Evolutionary conservation across 2,888 invertebrate genomes (phyloP).

Genomic region (Uropetala carovei): DNA sequence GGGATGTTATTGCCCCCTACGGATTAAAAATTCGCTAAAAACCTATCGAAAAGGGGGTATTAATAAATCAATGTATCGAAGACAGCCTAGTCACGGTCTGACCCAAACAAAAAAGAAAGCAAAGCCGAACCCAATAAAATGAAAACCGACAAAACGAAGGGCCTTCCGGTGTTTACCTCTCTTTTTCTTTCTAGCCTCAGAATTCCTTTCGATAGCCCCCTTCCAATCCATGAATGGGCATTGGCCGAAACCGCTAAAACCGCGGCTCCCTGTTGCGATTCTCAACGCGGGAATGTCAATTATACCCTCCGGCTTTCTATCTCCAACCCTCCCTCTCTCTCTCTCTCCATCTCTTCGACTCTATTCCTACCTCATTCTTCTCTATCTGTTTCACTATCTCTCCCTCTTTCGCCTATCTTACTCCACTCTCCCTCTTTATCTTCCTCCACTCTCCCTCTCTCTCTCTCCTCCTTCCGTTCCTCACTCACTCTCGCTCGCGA

Average conservation of each 20-base stretch:
- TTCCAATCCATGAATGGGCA: conserved; percentile 31
- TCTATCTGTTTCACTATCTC: neutral
- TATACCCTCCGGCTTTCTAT: neutral
- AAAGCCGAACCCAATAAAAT: neutral
- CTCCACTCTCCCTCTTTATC: neutral
- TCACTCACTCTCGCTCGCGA: conserved; percentile 7
- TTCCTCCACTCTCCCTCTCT: neutral
- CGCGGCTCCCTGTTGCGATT: neutral
- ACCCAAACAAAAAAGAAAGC: neutral
- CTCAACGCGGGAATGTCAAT: conserved; percentile 9
- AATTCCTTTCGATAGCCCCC: conserved; percentile 18
- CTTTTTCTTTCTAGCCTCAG: neutral
- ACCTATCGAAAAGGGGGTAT: neutral
- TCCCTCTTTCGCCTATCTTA: neutral
- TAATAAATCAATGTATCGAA: neutral
- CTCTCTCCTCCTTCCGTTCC: too few species aligned
- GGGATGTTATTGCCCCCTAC: neutral
- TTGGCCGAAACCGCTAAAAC: conserved; percentile 6
- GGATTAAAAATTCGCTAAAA: conserved; percentile 19
- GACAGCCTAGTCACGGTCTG: neutral
- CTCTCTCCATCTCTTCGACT: neutral
- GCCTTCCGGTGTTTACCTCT: neutral
- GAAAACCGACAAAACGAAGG: conserved; percentile 28
- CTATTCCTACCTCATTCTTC: neutral
- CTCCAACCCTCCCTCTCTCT: neutral